Conservation (phyloP, 2,888 invertebrate genomes). For the Harpalus rufipes region DNA sequence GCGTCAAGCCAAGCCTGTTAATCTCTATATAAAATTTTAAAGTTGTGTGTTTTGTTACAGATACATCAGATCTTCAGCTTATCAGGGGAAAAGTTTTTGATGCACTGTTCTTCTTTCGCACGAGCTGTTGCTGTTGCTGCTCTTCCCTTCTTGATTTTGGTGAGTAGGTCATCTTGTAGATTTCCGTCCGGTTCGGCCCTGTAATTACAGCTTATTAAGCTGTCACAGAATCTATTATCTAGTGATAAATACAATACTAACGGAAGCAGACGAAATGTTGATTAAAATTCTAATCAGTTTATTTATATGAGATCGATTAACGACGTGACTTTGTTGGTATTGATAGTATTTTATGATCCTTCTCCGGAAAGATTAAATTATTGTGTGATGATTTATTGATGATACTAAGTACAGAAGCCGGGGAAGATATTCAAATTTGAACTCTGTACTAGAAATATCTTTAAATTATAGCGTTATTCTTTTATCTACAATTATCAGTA, state of each 20-base stretch:
- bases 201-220: slow-evolving; percentile 73
- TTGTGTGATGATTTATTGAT: slow-evolving; percentile 59
- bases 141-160: slow-evolving; percentile 16
- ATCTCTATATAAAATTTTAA: no score
- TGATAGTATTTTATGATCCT: slow-evolving; percentile 34
- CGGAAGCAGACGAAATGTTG: slow-evolving; percentile 68
- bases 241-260: slow-evolving; percentile 65
- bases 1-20: no score
- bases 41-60: not conserved
- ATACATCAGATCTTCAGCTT: not conserved
- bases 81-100: slow-evolving; percentile 9
- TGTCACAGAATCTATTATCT: slow-evolving; percentile 72
- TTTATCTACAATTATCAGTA: no score
- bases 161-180: slow-evolving; percentile 38
- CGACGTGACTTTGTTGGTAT: slow-evolving; percentile 38
- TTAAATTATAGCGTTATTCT: no score
- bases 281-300: slow-evolving; percentile 74
- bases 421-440: not conserved
- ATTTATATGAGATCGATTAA: slow-evolving; percentile 70
- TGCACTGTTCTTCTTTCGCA: slow-evolving; percentile 23
- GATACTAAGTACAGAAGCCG: slow-evolving; percentile 36
- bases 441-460: not conserved
- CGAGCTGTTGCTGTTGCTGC: slow-evolving; percentile 28
- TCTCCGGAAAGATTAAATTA: slow-evolving; percentile 55
- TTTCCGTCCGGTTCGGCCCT: slow-evolving; percentile 68